Conservation (phyloP, 2,888 invertebrate species). For the Branchipolynoe longqiensis region DNA sequence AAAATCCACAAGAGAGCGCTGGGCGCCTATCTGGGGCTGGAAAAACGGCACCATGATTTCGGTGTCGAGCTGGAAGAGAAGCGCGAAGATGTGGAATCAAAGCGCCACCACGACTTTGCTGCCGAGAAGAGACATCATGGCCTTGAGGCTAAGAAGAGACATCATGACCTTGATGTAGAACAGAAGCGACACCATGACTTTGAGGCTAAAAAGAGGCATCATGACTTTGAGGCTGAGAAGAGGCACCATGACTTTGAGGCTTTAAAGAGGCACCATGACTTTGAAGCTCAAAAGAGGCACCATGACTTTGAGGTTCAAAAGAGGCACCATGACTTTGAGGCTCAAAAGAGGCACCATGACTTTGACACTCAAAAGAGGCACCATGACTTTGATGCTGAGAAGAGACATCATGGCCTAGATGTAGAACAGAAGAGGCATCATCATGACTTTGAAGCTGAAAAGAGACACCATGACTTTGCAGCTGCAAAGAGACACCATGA, state of each 20-base stretch:
- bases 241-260: too few species aligned
- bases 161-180: background rate
- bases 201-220: background rate
- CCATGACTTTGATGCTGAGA: background rate
- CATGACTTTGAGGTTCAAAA: too few species aligned
- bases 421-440: slow-evolving; percentile 4
- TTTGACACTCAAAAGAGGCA: background rate
- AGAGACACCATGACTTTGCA: slow-evolving; percentile 2
- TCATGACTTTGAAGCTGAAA: slow-evolving; percentile 22
- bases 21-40: background rate
- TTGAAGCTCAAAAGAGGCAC: too few species aligned
- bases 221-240: too few species aligned
- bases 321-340: background rate
- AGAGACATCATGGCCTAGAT: background rate
- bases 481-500: slow-evolving; percentile 13
- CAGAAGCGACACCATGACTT: background rate
- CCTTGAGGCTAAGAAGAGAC: background rate
- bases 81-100: background rate
- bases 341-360: background rate
- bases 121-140: background rate
- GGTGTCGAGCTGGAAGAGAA: background rate
- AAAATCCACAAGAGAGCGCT: background rate
- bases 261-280: too few species aligned
- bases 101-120: background rate
- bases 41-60: background rate